Percentiles rank a stretch among this genome's conserved stretches.
These are phyloP conservation scores for Hemibagrus wyckioides DNA, from an alignment of 2,113 vertebrate species.

Conservation along the genomic window DNA sequence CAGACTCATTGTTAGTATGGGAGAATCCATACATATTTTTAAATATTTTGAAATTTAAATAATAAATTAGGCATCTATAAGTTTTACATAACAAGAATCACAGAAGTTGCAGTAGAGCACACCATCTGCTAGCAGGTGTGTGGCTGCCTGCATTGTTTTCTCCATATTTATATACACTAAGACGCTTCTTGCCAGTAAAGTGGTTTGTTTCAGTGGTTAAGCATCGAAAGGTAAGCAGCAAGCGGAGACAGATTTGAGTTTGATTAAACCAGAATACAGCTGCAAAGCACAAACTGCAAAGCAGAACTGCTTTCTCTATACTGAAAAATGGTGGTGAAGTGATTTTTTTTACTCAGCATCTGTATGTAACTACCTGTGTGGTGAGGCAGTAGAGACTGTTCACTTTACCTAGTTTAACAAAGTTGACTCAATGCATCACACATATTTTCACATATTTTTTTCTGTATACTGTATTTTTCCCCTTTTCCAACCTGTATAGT, in stretches of 20 bases:
- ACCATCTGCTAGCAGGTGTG: conserved; percentile 3
- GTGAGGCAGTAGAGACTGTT: not conserved
- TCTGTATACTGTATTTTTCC: too few relatives aligned
- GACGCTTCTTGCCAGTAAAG: not conserved
- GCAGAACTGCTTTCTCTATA: not conserved
- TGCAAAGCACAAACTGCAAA: not conserved
- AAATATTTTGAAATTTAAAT: not conserved
- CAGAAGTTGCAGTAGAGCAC: not conserved
- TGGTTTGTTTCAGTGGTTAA: conserved; percentile 16
- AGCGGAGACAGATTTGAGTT: not conserved
- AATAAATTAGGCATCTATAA: not conserved
- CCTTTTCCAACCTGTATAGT: too few relatives aligned
- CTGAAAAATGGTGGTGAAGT: not conserved
- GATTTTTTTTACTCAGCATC: not conserved
- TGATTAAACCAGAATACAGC: conserved; percentile 25
- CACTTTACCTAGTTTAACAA: not conserved
- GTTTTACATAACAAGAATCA: not conserved
- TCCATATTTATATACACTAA: not conserved
- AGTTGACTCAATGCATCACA: not conserved
- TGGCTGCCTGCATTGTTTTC: not conserved
- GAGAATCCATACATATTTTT: not conserved
- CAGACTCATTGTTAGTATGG: not conserved
- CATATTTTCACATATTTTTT: not conserved
- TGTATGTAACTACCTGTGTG: conserved; percentile 4
- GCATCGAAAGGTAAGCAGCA: not conserved